A percentile compares a stretch with the other conserved stretches of the same genome.
Evolutionary conservation across 2,888 invertebrate species (phyloP).

Genomic region (Drosophila leonis): DNA sequence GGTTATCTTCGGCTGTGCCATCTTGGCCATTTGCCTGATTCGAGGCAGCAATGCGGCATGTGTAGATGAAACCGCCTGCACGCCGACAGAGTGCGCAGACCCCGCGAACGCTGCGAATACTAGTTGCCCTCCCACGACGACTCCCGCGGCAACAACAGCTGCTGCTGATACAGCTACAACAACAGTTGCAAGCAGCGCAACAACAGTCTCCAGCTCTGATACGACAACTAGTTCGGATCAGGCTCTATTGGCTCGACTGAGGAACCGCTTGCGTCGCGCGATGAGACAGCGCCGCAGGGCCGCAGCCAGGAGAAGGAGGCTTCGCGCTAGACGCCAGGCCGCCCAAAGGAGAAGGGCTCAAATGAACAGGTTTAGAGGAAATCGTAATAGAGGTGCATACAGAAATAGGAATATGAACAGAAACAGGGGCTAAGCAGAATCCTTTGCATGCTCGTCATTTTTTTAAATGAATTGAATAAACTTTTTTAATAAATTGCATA

Average conservation of each 20-base stretch:
- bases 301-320: not conserved
- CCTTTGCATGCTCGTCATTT: not conserved
- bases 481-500: not conserved
- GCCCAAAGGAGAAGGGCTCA: slow-evolving; percentile 1
- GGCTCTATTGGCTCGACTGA: not conserved
- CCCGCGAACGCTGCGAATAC: not conserved
- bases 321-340: not conserved
- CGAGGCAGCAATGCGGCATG: slow-evolving; percentile 12
- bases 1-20: slow-evolving; percentile 17
- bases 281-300: not conserved
- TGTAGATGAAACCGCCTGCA: not conserved
- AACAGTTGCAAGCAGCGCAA: not conserved
- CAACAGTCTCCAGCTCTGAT: not conserved
- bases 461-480: not conserved
- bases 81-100: not conserved
- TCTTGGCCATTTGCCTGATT: slow-evolving; percentile 24
- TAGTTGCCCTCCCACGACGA: not conserved
- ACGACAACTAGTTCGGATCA: not conserved
- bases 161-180: not conserved
- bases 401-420: not conserved
- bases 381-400: not conserved
- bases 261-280: not conserved
- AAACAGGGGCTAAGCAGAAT: not conserved
- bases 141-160: not conserved
- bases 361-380: not conserved